Evolutionary conservation across 2,888 invertebrate genomes (phyloP).

Genomic region (Zele albiditarsus): DNA sequence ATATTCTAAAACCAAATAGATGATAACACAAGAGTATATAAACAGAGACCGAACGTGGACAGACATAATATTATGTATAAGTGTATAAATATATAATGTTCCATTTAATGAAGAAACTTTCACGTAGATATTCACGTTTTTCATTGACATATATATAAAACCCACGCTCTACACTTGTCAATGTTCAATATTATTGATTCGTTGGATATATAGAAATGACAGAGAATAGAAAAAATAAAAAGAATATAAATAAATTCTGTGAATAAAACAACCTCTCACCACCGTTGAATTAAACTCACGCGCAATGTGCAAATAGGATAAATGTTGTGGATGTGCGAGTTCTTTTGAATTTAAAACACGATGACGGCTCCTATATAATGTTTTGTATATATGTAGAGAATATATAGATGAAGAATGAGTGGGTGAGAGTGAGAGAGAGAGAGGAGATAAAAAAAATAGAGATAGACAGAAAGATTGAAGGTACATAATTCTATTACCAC

Average conservation of each 20-base stretch:
- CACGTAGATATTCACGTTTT: conserved; percentile 11
- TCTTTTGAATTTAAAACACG: not conserved
- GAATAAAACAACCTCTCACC: conserved; percentile 31
- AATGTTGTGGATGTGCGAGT: not conserved
- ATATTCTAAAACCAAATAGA: conserved; percentile 60
- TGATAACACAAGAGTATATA: conserved; percentile 54
- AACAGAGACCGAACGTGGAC: conserved; percentile 29
- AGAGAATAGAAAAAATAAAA: conserved; percentile 34
- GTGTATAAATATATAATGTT: not conserved
- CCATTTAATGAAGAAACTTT: conserved; percentile 36
- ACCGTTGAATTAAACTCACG: not conserved
- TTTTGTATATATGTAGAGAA: not conserved
- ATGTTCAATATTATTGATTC: conserved; percentile 38
- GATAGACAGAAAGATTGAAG: not conserved
- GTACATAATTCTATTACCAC: conserved; percentile 20
- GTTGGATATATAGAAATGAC: conserved; percentile 32
- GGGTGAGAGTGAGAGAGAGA: not conserved
- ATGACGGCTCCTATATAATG: not conserved
- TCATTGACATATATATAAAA: conserved; percentile 5
- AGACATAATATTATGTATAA: conserved; percentile 18
- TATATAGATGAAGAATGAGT: not conserved
- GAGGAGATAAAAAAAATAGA: not conserved
- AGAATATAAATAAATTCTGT: conserved; percentile 42
- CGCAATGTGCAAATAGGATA: not conserved
- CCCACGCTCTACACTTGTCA: conserved; percentile 28